These are phyloP conservation scores for Mantis religiosa DNA, from an alignment of 2,888 invertebrate species.

Conservation along the genomic window DNA sequence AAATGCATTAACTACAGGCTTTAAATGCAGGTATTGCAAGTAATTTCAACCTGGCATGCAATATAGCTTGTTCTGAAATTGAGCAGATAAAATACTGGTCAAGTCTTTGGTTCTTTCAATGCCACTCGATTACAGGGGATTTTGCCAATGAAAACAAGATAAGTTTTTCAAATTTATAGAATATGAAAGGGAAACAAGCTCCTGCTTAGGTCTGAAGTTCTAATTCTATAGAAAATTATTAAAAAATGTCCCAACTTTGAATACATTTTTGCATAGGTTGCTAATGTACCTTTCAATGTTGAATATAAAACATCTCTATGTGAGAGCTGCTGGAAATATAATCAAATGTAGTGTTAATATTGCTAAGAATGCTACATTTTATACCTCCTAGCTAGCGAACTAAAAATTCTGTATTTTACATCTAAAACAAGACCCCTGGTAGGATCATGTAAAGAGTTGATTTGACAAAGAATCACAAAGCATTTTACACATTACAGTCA, in stretches of 20 bases:
- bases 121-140: slow-evolving; percentile 7
- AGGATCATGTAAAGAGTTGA: slow-evolving; percentile 12
- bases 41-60: background rate
- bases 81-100: slow-evolving; percentile 30
- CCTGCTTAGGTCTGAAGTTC: background rate
- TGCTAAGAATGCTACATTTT: slow-evolving; percentile 23
- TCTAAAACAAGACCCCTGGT: slow-evolving; percentile 25
- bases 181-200: slow-evolving; percentile 8
- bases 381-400: slow-evolving; percentile 25
- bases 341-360: slow-evolving; percentile 11
- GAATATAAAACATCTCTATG: slow-evolving; percentile 20
- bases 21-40: slow-evolving; percentile 4
- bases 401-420: slow-evolving; percentile 29
- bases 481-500: slow-evolving; percentile 21
- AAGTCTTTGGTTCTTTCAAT: slow-evolving; percentile 28
- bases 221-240: slow-evolving; percentile 13
- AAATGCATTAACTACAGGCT: slow-evolving; percentile 5
- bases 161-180: slow-evolving; percentile 7
- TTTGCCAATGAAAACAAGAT: background rate
- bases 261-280: slow-evolving; percentile 6
- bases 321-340: slow-evolving; percentile 3
- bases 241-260: slow-evolving; percentile 18
- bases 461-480: slow-evolving; percentile 28
- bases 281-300: slow-evolving; percentile 8
- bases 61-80: slow-evolving; percentile 15